Base-by-base conservation (phyloP, 1,140 invertebrate genomes). In the Delia radicum region DNA sequence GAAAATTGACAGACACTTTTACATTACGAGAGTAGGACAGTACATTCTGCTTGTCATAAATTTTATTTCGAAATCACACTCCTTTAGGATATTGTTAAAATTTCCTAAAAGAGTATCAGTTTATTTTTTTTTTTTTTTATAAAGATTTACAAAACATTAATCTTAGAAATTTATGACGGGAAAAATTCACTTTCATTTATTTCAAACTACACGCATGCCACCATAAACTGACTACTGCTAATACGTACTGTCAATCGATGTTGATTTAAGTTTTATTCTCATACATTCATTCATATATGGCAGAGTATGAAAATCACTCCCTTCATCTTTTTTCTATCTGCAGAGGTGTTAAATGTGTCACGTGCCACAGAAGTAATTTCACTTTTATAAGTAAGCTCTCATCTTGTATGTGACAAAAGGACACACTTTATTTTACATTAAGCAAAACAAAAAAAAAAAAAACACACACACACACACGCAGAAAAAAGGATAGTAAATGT, bases 371-470 rank as follows among this genome's bases (percentile, higher is more conserved):
- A 69, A 69, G 65, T 69, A 69, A 69, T 69, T 69, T 69, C 29
- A 69, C 65, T 69, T 69, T 69, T 69, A 69, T 69, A 69, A 69
- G 65, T 69, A 69, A 69, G 65, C 65, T 69, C 65, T 33, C 65
- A 69, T 69, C 65, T 37, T 69, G 65, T 69, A 69, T 69, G 65
- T 69, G 65, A 69, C 65, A 69, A 69, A 69, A 69, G 65, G 65
- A 69, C 65, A 69, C 65, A 69, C 65, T 69, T 69, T 33, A 69
- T 28, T 69, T 69, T 69, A 69, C 65, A 69, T 37, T 33, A 69
- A 69, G 29, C 15, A 55, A 55, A 55, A 55, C 15, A 18, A 21
- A n/a, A 42, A n/a, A n/a, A n/a, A n/a, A n/a, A n/a, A n/a, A n/a
- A n/a, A n/a, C n/a, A n/a, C n/a, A n/a, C n/a, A n/a, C n/a, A n/a